Evolutionary conservation across 2,888 invertebrate species (phyloP), one percentile per base, ranked within the genome.

Genomic region (Micoletzkya japonica): DNA sequence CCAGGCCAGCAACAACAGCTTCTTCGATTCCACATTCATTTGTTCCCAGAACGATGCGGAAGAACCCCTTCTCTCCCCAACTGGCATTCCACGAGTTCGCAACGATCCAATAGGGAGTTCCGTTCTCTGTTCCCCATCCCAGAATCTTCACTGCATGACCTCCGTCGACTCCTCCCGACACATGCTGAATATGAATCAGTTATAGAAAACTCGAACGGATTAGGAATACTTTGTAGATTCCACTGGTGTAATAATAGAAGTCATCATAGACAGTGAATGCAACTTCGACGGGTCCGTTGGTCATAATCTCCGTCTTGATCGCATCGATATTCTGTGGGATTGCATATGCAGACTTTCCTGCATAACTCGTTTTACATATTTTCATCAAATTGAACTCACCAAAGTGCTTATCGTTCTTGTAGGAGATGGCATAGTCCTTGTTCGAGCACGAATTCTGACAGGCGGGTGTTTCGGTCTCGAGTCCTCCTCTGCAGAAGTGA

Each of bases 51-150:
- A n/a, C n/a, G n/a, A n/a, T n/a, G n/a, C n/a, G n/a, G n/a, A n/a
- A n/a, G n/a, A n/a, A n/a, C n/a, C n/a, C 88, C 36, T 86, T 89
- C 86, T 92, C 91, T 75, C 94, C 94, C 94, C 94, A 95, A 86
- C 93, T 94, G 0, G 89, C 89, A 87, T 94, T 94, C 94, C 94
- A 95, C 0, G 93, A 93, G 88, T 95, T 95, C 64, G 93, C 93
- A 79, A 93, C 90, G 28, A 93, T 89, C 95, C 95, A 95, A 87
- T 93, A 95, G 32, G 91, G 91, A 67, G 89, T 90, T 17, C 89
- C 90, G 64, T 90, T 89, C 57, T 81, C 80, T n/a, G 72, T 71
- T 36, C 94, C 94, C 92, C 93, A 94, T 30, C 94, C 93, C 61
- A 93, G 86, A 68, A 94, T 91, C 85, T 91, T 91, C 70, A 93